A percentile compares a stretch with the other conserved stretches of the same genome.
Evolutionary conservation across 2,113 vertebrate genomes (phyloP).

Genomic region (Gallinago undulata): DNA sequence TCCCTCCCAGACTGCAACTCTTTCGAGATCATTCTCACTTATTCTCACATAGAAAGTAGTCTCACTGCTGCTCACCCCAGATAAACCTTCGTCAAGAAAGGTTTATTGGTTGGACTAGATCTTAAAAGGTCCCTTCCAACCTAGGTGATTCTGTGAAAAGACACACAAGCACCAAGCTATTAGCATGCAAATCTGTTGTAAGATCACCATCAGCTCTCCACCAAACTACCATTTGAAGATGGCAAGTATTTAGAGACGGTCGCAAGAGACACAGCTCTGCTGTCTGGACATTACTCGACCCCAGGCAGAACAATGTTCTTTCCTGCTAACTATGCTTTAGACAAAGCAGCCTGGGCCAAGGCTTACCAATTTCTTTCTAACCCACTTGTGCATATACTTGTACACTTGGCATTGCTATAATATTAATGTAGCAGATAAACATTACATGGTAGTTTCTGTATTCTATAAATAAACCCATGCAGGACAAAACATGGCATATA

Average conservation of each 20-base stretch:
- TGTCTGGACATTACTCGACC: too few species aligned
- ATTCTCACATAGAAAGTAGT: not conserved
- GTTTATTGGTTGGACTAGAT: too few species aligned
- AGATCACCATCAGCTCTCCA: not conserved
- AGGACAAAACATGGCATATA: not conserved
- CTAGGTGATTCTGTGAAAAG: not conserved
- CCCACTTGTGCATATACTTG: not conserved
- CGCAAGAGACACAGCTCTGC: not conserved
- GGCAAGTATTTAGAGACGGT: not conserved
- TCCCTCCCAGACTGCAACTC: not conserved
- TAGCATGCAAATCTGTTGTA: not conserved
- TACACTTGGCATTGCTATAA: not conserved
- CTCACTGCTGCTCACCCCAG: too few species aligned
- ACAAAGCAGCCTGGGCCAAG: not conserved
- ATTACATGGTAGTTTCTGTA: too few species aligned
- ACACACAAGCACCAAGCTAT: not conserved
- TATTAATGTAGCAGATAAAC: not conserved
- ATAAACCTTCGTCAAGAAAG: not conserved
- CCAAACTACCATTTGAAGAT: not conserved
- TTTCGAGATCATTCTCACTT: accelerated
- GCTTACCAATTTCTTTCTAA: not conserved
- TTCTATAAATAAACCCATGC: not conserved
- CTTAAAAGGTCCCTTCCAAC: too few species aligned
- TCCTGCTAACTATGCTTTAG: not conserved
- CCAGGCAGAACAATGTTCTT: not conserved